Evolutionary conservation across 2,888 invertebrate genomes (phyloP).

Genomic region (Ypsolopha sequella): DNA sequence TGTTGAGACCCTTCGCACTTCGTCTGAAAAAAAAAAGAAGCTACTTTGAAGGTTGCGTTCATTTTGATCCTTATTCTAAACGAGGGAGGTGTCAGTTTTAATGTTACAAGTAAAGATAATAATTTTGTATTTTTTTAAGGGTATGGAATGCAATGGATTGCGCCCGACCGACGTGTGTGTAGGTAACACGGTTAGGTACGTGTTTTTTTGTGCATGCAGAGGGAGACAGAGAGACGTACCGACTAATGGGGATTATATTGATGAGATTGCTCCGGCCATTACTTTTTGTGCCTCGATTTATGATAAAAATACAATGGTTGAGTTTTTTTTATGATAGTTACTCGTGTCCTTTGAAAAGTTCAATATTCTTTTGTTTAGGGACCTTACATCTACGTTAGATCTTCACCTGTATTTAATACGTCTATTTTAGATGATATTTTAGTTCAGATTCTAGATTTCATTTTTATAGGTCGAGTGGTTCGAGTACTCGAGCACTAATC

Average conservation of each 20-base stretch:
- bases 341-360: no score
- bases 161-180: conserved; percentile 32
- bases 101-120: no score
- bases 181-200: conserved; percentile 36
- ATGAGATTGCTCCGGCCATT: conserved; percentile 26
- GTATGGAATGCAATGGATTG: conserved; percentile 63
- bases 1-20: conserved; percentile 59
- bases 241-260: conserved; percentile 51
- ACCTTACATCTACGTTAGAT: not conserved
- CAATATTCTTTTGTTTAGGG: no score
- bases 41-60: not conserved
- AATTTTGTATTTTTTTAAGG: conserved; percentile 30
- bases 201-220: conserved; percentile 58
- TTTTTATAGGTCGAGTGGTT: no score
- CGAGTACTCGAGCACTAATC: no score
- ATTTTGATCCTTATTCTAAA: not conserved
- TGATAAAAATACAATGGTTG: not conserved
- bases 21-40: conserved; percentile 32
- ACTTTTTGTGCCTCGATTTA: conserved; percentile 1
- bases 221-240: conserved; percentile 25
- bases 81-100: conserved; percentile 7
- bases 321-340: not conserved
- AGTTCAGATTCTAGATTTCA: no score
- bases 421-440: not conserved
- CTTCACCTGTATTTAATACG: not conserved